Evolutionary conservation across 2,888 invertebrate species (phyloP).

Genomic region (Adelognathus sp.): DNA sequence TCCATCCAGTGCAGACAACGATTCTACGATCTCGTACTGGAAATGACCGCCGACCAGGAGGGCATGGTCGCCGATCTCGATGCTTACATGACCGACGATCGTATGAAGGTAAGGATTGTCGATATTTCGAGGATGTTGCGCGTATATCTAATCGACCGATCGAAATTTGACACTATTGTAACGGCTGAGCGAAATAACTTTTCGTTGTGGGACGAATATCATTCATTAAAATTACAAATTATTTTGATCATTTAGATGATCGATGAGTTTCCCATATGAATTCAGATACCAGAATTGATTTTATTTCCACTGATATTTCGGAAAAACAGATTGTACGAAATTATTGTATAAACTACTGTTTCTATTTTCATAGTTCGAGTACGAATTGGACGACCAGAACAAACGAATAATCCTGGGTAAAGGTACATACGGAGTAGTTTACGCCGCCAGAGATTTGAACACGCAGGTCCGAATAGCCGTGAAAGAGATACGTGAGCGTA

Average conservation of each 20-base stretch:
- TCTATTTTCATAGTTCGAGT: slow-evolving; percentile 88
- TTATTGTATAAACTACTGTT: background rate
- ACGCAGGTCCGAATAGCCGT: slow-evolving; percentile 97
- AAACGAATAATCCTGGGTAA: slow-evolving; percentile 94
- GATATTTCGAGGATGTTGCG: background rate
- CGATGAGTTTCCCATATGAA: no score
- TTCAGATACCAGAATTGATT: no score
- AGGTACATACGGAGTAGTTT: slow-evolving; percentile 98
- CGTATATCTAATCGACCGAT: no score
- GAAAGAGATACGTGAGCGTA: slow-evolving; percentile 98
- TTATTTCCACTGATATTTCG: background rate
- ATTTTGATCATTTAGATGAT: no score
- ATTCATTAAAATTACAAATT: no score
- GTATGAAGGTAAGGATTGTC: slow-evolving; percentile 85
- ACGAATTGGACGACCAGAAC: slow-evolving; percentile 95
- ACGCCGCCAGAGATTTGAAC: slow-evolving; percentile 95
- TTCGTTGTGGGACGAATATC: no score
- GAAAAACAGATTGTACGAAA: background rate
- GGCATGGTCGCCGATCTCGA: slow-evolving; percentile 89
- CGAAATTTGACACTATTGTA: no score
- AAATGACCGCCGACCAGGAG: slow-evolving; percentile 94
- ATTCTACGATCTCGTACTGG: slow-evolving; percentile 92
- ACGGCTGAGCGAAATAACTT: no score
- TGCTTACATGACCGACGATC: slow-evolving; percentile 87
- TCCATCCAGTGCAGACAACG: slow-evolving; percentile 92